A percentile compares a stretch with the other conserved stretches of the same genome.
Conservation (phyloP, 2,797 vertebrate genomes). For the Rachycentron canadum region DNA sequence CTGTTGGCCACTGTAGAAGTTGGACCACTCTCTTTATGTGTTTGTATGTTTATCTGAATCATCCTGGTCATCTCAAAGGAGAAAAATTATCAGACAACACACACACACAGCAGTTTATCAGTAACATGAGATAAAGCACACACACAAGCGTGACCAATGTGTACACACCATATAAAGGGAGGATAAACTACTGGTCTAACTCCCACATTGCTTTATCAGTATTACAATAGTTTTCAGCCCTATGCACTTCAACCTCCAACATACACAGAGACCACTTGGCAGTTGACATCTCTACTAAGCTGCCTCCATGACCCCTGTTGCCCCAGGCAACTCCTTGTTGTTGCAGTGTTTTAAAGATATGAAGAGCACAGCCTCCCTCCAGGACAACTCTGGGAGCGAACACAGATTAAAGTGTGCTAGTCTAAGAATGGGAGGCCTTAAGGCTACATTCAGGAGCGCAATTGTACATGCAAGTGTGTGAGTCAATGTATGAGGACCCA, state of each 20-base stretch:
- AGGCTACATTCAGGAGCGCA: conserved; percentile 60
- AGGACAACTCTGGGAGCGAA: conserved; percentile 64
- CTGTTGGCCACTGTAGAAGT: conserved; percentile 19
- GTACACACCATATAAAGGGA: conserved; percentile 41
- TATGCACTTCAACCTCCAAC: conserved; percentile 74
- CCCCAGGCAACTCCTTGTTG: conserved; percentile 74
- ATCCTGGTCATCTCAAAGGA: conserved; percentile 30
- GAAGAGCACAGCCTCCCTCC: conserved; percentile 69
- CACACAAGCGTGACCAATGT: conserved; percentile 25
- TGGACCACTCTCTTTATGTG: conserved; percentile 9
- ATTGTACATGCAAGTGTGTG: conserved; percentile 15
- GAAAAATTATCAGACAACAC: conserved; percentile 35
- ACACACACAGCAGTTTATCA: conserved; percentile 41
- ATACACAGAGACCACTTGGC: conserved; percentile 49
- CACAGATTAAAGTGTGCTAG: conserved; percentile 75
- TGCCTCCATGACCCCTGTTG: conserved; percentile 68
- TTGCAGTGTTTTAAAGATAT: conserved; percentile 79
- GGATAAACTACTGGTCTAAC: conserved; percentile 28
- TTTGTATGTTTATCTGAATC: conserved; percentile 46
- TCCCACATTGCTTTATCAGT: conserved; percentile 54
- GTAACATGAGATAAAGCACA: conserved; percentile 43
- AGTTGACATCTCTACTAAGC: conserved; percentile 78
- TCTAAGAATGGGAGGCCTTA: conserved; percentile 68
- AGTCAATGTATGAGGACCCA: conserved; percentile 18
- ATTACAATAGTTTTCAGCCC: conserved; percentile 56